phyloP scores from a whole-genome alignment of 2,888 invertebrate genomes.

The Tenthredo amoena region DNA sequence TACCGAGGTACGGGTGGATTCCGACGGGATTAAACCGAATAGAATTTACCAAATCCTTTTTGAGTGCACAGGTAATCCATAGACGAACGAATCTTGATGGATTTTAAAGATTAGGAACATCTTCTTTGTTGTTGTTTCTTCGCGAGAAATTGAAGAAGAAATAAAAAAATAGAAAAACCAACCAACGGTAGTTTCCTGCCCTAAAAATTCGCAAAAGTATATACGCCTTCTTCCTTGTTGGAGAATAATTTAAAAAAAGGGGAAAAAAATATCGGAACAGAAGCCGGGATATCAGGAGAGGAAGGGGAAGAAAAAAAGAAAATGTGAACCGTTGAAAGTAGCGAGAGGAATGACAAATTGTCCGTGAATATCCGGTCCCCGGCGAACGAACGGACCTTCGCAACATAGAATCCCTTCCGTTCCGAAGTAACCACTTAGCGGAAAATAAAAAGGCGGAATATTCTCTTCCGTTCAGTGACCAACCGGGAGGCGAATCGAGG shows the following conservation, averaged over 20 bases:
- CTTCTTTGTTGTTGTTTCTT: background rate
- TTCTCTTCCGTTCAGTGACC: slow-evolving; percentile 25
- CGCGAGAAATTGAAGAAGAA: background rate
- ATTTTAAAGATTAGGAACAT: slow-evolving; percentile 9
- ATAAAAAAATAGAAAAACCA: background rate
- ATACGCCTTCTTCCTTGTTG: too few relatives aligned
- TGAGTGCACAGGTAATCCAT: background rate
- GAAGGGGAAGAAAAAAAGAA: background rate
- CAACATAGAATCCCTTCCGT: slow-evolving; percentile 23
- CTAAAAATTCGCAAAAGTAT: too few relatives aligned
- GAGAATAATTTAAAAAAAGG: too few relatives aligned
- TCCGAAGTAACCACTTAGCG: slow-evolving; percentile 45
- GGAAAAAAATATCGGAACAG: background rate
- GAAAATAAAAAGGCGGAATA: slow-evolving; percentile 53
- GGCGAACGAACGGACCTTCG: background rate
- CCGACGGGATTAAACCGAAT: slow-evolving; percentile 43
- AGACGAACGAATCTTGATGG: background rate
- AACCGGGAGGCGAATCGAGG: background rate
- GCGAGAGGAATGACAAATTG: slow-evolving; percentile 39
- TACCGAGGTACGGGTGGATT: background rate
- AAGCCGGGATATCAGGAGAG: background rate
- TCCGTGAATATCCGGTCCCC: slow-evolving; percentile 33
- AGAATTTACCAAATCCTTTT: slow-evolving; percentile 48
- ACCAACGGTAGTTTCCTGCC: too few relatives aligned
- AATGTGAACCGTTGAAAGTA: background rate